These are phyloP conservation scores for Drosophila longiperda DNA, from an alignment of 2,888 invertebrate genomes.

Conservation along the genomic window DNA sequence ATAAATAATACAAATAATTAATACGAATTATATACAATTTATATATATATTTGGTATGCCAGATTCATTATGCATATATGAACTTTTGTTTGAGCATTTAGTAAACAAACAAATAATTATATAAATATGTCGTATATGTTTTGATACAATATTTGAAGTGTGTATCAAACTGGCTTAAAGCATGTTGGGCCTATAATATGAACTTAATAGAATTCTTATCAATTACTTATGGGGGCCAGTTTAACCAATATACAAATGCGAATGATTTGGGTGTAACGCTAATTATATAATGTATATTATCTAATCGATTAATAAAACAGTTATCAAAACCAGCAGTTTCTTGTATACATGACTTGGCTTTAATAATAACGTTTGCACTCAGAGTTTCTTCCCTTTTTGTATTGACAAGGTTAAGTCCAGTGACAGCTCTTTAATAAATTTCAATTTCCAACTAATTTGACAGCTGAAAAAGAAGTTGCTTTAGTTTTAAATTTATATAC, in stretches of 20 bases:
- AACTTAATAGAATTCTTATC: background rate
- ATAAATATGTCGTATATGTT: background rate
- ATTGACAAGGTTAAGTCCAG: background rate
- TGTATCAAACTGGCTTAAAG: background rate
- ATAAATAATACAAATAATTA: background rate
- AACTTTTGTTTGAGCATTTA: background rate
- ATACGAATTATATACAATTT: too few species aligned
- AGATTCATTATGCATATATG: background rate
- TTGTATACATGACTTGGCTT: slow-evolving; percentile 57
- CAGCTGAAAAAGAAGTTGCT: slow-evolving; percentile 9
- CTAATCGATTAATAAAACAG: slow-evolving; percentile 39
- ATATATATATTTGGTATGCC: background rate
- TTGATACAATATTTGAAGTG: background rate
- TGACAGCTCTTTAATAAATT: too few species aligned
- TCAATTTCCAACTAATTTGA: slow-evolving; percentile 39
- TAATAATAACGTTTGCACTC: slow-evolving; percentile 59
- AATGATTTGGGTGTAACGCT: slow-evolving; percentile 29
- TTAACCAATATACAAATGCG: slow-evolving; percentile 1
- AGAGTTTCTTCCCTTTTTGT: slow-evolving; percentile 42
- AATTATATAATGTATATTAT: slow-evolving; percentile 44
- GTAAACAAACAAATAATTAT: background rate
- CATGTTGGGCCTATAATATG: background rate
- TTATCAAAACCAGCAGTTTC: slow-evolving; percentile 31
- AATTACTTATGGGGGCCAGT: background rate
- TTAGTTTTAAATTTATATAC: background rate